Evolutionary conservation across 2,888 invertebrate species (phyloP), one percentile per base, ranked within the genome.

Genomic region (Apamea crenata): DNA sequence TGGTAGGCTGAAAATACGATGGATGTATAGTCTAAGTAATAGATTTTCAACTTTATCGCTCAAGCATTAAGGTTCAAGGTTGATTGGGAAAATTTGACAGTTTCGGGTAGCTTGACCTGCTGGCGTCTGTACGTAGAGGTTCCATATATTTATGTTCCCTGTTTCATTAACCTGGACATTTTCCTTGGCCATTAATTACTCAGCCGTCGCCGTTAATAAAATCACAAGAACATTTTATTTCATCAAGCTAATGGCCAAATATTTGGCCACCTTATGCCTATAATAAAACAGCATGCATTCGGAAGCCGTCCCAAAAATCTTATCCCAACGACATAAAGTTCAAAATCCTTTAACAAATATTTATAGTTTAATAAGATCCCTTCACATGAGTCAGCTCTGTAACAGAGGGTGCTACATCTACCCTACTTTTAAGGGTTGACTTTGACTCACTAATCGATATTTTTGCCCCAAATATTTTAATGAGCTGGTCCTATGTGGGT

Each of bases 201-300:
- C n/a, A 79, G 72, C n/a, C 69, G 67, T 61, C 50, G n/a, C 66
- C 79, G 68, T 78, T 88, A 82, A 87, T 88, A 89, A 90, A 90
- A 89, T 90, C 75, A 84, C 81, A 67, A 50, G 75, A 83, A 83
- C 81, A 86, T 89, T 89, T 83, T 65, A 84, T 92, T 94, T 92
- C 93, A 95, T 95, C 91, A 93, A 90, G 87, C 85, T 94, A 94
- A 94, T 95, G 93, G 93, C 82, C 92, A 94, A 95, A 96, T 95
- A 95, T 96, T 95, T 93, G 91, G 90, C 88, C 91, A 88, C 88
- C 80, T 89, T 87, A 87, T 88, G 86, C 87, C 77, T 85, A 81
- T 86, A 91, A 88, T 89, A 86, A 90, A 89, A 90, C 87, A 87
- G 89, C 92, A 89, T 90, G 90, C 89, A 92, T 91, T 89, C 71